A percentile compares a stretch with the other conserved stretches of the same genome.
These are phyloP conservation scores for Orussus abietinus DNA, from an alignment of 1,140 invertebrate species.

Conservation along the genomic window DNA sequence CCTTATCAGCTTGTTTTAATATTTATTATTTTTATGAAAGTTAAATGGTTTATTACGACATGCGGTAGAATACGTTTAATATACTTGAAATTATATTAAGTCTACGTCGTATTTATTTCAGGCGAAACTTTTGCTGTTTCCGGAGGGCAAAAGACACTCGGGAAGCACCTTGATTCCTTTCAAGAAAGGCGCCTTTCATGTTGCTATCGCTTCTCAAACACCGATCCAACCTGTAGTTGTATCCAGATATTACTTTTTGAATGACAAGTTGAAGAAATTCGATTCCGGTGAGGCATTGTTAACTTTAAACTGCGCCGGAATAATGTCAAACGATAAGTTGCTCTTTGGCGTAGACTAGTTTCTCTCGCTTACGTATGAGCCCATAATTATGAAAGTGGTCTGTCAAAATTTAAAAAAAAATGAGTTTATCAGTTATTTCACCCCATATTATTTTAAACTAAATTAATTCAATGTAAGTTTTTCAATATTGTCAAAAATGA, in stretches of 20 bases:
- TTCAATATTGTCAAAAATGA: too few relatives aligned
- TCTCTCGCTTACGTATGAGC: background rate
- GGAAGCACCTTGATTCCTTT: conserved; percentile 69
- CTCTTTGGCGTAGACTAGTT: background rate
- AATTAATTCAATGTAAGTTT: too few relatives aligned
- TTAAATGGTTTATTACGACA: too few relatives aligned
- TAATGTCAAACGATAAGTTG: background rate
- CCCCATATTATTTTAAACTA: too few relatives aligned
- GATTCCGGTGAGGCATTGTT: conserved; percentile 60
- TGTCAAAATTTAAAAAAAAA: too few relatives aligned
- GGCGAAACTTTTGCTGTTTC: conserved; percentile 72
- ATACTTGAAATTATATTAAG: background rate
- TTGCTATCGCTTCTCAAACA: conserved; percentile 77
- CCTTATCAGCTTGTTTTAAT: too few relatives aligned
- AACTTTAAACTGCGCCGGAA: background rate
- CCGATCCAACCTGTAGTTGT: conserved; percentile 86
- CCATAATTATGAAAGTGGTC: too few relatives aligned
- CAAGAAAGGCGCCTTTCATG: conserved; percentile 93
- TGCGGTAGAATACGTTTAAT: background rate
- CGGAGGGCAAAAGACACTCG: conserved; percentile 71
- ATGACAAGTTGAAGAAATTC: conserved; percentile 68
- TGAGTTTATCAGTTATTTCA: too few relatives aligned
- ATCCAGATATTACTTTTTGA: conserved; percentile 83
- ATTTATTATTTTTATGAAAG: too few relatives aligned
- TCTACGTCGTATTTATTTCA: conserved; percentile 47